Percentiles rank a stretch among this genome's conserved stretches.
These are phyloP conservation scores for Tenthredo scrophulariae DNA, from an alignment of 2,888 invertebrate species.

Conservation along the genomic window DNA sequence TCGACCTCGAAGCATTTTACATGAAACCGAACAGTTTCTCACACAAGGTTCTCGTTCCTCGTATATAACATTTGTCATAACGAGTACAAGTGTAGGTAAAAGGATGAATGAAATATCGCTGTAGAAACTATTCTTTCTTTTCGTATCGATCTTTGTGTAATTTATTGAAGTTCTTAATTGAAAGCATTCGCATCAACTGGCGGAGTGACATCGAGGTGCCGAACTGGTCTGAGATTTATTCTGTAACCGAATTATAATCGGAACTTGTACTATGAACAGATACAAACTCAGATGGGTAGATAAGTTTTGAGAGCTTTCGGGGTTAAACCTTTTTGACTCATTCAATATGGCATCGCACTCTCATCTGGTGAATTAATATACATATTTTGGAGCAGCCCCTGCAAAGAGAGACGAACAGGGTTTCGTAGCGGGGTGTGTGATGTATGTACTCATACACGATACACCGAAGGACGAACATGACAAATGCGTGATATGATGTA, in stretches of 20 bases:
- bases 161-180: neutral
- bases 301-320: neutral
- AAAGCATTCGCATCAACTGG: neutral
- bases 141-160: neutral
- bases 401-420: neutral
- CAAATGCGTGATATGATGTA: slow-evolving; percentile 1
- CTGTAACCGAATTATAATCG: neutral
- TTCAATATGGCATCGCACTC: neutral
- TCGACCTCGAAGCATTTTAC: slow-evolving; percentile 83
- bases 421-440: neutral
- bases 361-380: slow-evolving; percentile 6
- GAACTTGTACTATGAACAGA: neutral
- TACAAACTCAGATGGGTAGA: neutral
- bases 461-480: neutral
- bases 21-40: neutral
- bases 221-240: neutral
- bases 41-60: neutral
- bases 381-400: neutral
- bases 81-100: neutral
- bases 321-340: neutral
- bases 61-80: neutral
- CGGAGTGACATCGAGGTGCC: neutral
- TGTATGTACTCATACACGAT: neutral
- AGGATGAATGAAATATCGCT: too few species aligned
- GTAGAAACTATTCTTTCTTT: neutral